These are phyloP conservation scores for Cercopithecus hamlyni DNA, from an alignment of 2,797 vertebrate species.

Conservation along the genomic window DNA sequence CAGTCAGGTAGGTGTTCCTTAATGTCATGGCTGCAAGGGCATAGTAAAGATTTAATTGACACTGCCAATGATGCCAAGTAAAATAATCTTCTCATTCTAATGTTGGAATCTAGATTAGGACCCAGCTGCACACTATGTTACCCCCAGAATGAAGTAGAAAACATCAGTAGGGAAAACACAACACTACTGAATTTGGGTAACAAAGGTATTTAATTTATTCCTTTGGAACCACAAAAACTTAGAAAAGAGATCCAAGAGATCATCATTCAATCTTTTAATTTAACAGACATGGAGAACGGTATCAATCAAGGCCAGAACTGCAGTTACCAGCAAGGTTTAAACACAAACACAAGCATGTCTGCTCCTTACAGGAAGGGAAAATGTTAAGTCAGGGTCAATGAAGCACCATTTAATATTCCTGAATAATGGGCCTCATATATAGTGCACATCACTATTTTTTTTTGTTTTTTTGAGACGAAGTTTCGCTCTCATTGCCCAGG, in stretches of 20 bases:
- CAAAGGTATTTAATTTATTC: neutral
- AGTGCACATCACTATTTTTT: neutral
- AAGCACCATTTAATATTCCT: neutral
- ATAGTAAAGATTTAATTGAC: neutral
- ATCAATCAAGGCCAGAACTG: neutral
- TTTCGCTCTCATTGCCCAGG: too few species aligned
- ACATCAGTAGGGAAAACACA: neutral
- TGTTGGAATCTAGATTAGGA: neutral
- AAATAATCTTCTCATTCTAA: neutral
- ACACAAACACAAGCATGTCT: neutral
- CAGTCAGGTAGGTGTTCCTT: neutral
- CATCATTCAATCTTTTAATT: neutral
- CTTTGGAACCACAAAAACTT: neutral
- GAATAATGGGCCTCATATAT: neutral
- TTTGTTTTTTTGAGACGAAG: too few species aligned
- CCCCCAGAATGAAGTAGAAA: neutral
- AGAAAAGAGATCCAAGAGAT: conserved; percentile 16
- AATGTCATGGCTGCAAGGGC: neutral
- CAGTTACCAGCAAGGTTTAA: neutral
- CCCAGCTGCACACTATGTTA: neutral
- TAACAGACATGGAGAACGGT: neutral
- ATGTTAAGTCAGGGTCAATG: neutral
- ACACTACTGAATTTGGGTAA: neutral
- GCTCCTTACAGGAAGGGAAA: neutral
- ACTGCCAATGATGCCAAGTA: neutral